Evolutionary conservation across 2,888 invertebrate genomes (phyloP).

Genomic region (Griposia aprilina): DNA sequence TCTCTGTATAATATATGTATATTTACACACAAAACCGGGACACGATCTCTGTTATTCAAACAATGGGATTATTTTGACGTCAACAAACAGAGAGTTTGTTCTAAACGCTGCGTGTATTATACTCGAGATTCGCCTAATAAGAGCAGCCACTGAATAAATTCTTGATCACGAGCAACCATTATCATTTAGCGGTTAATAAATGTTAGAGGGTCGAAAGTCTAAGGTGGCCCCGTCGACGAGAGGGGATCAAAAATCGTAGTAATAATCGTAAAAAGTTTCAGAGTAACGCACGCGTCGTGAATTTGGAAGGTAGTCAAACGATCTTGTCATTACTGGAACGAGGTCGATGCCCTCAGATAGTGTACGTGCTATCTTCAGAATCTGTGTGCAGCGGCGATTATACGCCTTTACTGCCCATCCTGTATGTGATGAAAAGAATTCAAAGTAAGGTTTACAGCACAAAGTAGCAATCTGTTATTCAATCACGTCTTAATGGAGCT

Average conservation of each 20-base stretch:
- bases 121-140: constrained; percentile 71
- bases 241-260: constrained; percentile 86
- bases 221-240: constrained; percentile 80
- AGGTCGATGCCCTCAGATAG: constrained; percentile 71
- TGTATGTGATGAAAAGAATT: constrained; percentile 62
- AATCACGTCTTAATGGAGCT: constrained; percentile 64
- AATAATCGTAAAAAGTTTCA: constrained; percentile 88
- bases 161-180: constrained; percentile 82
- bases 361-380: constrained; percentile 73
- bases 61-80: constrained; percentile 66
- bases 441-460: constrained; percentile 51
- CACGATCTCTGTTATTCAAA: constrained; percentile 64
- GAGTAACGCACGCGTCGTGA: constrained; percentile 85
- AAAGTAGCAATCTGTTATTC: constrained; percentile 65
- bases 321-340: constrained; percentile 80
- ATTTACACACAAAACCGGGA: constrained; percentile 58
- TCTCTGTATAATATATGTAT: constrained; percentile 45
- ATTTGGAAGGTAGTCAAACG: constrained; percentile 83
- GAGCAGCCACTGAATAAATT: constrained; percentile 77
- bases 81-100: constrained; percentile 53
- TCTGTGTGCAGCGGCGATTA: constrained; percentile 64
- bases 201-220: constrained; percentile 80
- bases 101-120: constrained; percentile 60
- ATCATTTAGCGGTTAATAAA: constrained; percentile 88
- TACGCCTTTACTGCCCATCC: constrained; percentile 56